These are phyloP conservation scores for Villa cingulata DNA, from an alignment of 2,888 invertebrate genomes.

Conservation along the genomic window DNA sequence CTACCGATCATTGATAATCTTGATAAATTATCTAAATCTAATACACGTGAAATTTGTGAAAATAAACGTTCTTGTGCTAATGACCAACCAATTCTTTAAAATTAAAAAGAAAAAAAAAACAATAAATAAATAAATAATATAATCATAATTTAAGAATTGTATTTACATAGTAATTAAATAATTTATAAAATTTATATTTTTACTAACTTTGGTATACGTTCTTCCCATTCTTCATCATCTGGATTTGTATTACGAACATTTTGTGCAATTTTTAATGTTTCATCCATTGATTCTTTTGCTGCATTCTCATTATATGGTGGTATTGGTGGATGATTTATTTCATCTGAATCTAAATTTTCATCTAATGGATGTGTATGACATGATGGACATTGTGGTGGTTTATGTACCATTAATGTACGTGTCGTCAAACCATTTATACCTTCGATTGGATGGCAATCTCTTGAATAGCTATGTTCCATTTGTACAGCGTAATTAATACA, in stretches of 20 bases:
- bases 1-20: conserved; percentile 46
- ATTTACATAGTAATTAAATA: no score
- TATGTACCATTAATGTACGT: conserved; percentile 29
- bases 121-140: not conserved
- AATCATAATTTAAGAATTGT: no score
- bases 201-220: conserved; percentile 46
- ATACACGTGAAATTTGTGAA: conserved; percentile 46
- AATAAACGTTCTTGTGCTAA: conserved; percentile 50
- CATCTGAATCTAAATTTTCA: conserved; percentile 38
- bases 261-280: conserved; percentile 51
- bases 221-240: conserved; percentile 53
- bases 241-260: conserved; percentile 43
- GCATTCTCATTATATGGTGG: conserved; percentile 46
- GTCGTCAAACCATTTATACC: conserved; percentile 28
- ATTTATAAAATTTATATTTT: not conserved
- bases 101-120: conserved; percentile 2
- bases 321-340: conserved; percentile 30
- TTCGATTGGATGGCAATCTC: conserved; percentile 41
- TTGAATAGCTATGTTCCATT: conserved; percentile 60
- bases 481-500: conserved; percentile 14
- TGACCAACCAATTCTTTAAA: conserved; percentile 46
- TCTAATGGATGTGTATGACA: conserved; percentile 32
- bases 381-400: conserved; percentile 32
- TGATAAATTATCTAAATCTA: conserved; percentile 51
- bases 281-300: conserved; percentile 52